Evolutionary conservation across 2,113 vertebrate genomes (phyloP).

Genomic region (Hypocryptadius cinnamomeus): DNA sequence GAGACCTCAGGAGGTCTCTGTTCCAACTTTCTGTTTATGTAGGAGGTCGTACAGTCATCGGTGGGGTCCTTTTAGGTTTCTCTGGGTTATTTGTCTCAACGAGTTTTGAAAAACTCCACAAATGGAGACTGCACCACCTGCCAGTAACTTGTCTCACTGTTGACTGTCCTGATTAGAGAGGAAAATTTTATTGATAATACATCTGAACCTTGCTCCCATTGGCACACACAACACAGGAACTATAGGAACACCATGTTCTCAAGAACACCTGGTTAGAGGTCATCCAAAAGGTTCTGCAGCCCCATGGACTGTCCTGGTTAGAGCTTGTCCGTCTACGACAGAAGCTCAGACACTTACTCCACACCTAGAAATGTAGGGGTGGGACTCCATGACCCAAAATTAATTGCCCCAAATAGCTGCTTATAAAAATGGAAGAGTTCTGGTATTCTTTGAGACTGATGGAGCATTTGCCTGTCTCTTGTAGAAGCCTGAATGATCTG

Average conservation of each 20-base stretch:
- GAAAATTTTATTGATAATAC: background rate
- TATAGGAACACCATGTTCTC: background rate
- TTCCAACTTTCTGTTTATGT: background rate
- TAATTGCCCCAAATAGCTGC: background rate
- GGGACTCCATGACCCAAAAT: background rate
- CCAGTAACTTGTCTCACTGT: background rate
- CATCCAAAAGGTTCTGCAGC: background rate
- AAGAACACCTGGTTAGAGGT: background rate
- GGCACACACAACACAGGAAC: background rate
- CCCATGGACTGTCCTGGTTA: background rate
- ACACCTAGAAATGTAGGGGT: background rate
- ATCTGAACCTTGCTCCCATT: background rate
- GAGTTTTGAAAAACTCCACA: background rate
- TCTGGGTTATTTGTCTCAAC: background rate
- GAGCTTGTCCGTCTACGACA: background rate
- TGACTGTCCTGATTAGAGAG: background rate
- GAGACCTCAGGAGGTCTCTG: background rate
- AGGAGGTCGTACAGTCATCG: accelerated
- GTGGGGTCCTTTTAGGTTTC: background rate
- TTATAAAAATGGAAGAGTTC: background rate
- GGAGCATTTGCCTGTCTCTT: background rate
- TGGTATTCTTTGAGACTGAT: background rate
- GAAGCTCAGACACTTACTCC: background rate
- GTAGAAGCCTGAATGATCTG: background rate
- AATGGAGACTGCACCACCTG: background rate